phyloP scores from a whole-genome alignment of 2,113 vertebrate genomes.

The Tyrannus savana region DNA sequence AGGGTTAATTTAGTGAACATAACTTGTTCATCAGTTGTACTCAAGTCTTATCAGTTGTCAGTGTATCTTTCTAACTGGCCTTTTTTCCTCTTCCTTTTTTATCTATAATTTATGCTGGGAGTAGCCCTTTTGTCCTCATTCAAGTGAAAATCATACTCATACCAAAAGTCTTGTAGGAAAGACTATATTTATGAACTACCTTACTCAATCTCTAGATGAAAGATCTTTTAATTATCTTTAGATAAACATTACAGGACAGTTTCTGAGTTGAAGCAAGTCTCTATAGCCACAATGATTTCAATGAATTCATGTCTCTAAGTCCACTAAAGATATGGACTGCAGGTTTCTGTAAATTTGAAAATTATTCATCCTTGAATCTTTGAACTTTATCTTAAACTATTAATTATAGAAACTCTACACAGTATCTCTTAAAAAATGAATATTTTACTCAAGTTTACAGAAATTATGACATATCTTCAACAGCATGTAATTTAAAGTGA shows the following conservation, averaged over 20 bases:
- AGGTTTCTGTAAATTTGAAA: background rate
- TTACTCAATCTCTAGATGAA: background rate
- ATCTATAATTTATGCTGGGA: background rate
- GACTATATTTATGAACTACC: background rate
- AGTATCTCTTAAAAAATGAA: background rate
- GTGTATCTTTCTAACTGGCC: background rate
- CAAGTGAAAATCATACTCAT: background rate
- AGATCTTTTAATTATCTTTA: slow-evolving; percentile 6
- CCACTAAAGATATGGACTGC: background rate
- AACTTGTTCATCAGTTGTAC: background rate
- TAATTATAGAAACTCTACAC: background rate
- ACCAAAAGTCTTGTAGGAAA: background rate
- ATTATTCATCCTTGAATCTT: background rate
- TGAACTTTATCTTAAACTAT: slow-evolving; percentile 21
- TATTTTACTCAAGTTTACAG: background rate
- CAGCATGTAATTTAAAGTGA: background rate
- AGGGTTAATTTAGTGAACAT: background rate
- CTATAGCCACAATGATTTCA: background rate
- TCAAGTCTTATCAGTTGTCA: background rate
- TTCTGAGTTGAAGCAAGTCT: background rate
- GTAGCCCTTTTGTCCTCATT: background rate
- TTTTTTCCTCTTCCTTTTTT: background rate
- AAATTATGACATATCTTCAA: background rate
- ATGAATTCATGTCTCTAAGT: background rate
- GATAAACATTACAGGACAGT: background rate